These are phyloP conservation scores for Ophioninae sp. DNA, from an alignment of 2,888 invertebrate species.

Conservation along the genomic window DNA sequence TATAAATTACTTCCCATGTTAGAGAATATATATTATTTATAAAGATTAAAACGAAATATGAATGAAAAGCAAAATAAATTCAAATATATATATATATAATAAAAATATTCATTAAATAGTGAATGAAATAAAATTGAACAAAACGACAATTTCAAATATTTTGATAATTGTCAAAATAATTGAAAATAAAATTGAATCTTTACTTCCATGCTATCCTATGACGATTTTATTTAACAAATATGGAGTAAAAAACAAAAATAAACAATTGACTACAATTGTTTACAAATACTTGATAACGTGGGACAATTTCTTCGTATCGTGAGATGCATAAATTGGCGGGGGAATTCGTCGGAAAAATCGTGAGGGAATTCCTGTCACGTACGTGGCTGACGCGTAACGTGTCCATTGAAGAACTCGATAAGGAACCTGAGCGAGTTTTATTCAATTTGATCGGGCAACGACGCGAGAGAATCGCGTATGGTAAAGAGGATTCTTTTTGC, in stretches of 20 bases:
- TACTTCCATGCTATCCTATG: background rate
- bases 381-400: conserved; percentile 26
- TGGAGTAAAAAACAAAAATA: background rate
- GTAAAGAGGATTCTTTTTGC: conserved; percentile 27
- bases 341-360: background rate
- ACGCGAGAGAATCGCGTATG: conserved; percentile 51
- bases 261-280: background rate
- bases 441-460: conserved; percentile 59
- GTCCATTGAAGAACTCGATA: conserved; percentile 55
- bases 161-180: background rate
- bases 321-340: background rate
- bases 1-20: too few relatives aligned
- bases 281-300: background rate
- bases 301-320: background rate
- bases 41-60: background rate
- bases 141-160: background rate
- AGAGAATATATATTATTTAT: too few relatives aligned
- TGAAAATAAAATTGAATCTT: background rate
- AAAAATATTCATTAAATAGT: background rate
- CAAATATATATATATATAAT: background rate
- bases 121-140: background rate
- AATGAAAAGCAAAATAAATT: background rate
- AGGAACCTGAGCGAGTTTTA: conserved; percentile 36
- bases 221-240: background rate
- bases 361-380: conserved; percentile 52